phyloP scores from a whole-genome alignment of 92 coral and sea anemone genomes.

The Metridium senile region DNA sequence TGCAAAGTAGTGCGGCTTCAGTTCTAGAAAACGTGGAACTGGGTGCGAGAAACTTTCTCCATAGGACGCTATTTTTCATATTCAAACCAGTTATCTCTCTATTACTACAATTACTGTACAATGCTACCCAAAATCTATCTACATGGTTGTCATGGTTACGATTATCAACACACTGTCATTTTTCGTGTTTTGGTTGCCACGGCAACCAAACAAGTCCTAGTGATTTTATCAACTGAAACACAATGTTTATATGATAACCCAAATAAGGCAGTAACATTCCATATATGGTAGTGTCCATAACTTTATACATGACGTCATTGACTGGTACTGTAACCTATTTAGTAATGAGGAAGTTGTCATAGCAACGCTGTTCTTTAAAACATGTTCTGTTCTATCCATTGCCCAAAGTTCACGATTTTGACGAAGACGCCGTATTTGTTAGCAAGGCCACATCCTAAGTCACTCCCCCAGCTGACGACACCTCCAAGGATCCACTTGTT shows the following conservation, averaged over 20 bases:
- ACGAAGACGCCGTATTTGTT: slow-evolving; percentile 90
- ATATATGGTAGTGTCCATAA: background rate
- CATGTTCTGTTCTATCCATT: slow-evolving; percentile 76
- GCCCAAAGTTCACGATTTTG: slow-evolving; percentile 61
- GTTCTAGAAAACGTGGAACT: too few species aligned
- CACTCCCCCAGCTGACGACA: slow-evolving; percentile 96
- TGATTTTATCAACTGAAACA: background rate
- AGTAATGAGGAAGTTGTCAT: too few species aligned
- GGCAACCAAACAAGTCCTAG: background rate
- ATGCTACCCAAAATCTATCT: background rate
- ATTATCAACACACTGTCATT: background rate
- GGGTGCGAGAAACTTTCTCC: too few species aligned
- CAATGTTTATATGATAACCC: background rate
- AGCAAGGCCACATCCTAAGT: slow-evolving; percentile 78
- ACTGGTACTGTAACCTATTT: background rate
- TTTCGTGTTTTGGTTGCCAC: background rate
- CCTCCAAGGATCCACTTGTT: slow-evolving; percentile 92
- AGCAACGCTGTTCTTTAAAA: too few species aligned
- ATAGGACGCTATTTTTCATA: background rate
- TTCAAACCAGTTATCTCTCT: background rate
- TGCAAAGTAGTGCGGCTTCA: too few species aligned
- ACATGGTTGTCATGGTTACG: slow-evolving; percentile 14
- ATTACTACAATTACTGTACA: background rate
- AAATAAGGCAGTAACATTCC: background rate
- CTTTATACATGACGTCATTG: background rate